Evolutionary conservation across 1,140 invertebrate genomes (phyloP).

Genomic region (Pogonomyrmex californicus): DNA sequence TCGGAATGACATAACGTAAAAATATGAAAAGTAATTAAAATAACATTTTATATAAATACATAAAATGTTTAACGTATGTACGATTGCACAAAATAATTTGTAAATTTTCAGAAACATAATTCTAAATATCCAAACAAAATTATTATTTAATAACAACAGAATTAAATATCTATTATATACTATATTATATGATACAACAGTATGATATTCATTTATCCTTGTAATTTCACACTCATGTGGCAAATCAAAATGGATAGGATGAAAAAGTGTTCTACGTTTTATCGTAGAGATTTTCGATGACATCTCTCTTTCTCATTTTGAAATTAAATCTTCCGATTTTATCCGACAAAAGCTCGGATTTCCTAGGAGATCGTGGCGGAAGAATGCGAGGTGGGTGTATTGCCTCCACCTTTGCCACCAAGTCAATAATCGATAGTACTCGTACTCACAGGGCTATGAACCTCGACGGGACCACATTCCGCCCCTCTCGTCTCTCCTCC

Average conservation of each 20-base stretch:
- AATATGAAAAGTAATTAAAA: slow-evolving; percentile 23
- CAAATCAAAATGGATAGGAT: neutral
- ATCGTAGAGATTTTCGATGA: slow-evolving; percentile 16
- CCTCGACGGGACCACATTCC: slow-evolving; percentile 55
- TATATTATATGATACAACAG: neutral
- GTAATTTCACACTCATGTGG: neutral
- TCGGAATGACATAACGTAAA: neutral
- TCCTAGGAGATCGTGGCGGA: slow-evolving; percentile 72
- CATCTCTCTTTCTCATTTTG: slow-evolving; percentile 45
- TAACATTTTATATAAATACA: no score
- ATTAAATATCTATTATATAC: neutral
- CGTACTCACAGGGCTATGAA: slow-evolving; percentile 67
- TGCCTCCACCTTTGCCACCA: slow-evolving; percentile 56
- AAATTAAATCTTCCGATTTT: slow-evolving; percentile 78
- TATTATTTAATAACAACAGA: neutral
- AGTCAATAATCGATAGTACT: slow-evolving; percentile 84
- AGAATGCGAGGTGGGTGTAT: slow-evolving; percentile 61
- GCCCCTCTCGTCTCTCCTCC: slow-evolving; percentile 59
- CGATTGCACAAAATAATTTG: neutral
- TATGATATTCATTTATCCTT: neutral
- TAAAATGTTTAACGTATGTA: neutral
- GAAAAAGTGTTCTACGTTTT: neutral
- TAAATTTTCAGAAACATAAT: neutral
- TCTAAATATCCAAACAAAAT: neutral
- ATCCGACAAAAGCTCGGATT: slow-evolving; percentile 76